Base-by-base conservation (phyloP, 1,140 invertebrate genomes). In the Cepaea nemoralis region DNA sequence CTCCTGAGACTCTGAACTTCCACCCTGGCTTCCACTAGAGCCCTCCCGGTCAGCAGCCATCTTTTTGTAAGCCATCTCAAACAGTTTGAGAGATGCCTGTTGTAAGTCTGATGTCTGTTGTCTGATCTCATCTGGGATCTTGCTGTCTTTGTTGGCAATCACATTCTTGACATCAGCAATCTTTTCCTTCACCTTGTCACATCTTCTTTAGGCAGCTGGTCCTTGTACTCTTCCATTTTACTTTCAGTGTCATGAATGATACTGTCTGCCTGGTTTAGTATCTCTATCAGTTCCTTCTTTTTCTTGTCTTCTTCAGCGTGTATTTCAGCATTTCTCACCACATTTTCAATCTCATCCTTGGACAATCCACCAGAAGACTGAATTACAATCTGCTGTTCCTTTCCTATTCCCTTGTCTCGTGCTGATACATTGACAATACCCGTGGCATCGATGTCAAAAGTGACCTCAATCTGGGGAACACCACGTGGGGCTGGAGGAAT, bases 31-130 rank as follows among this genome's bases (percentile, higher is more conserved):
- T 71, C 82, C 89, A 79, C 82, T 75, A 24, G 80, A 85, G 81
- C 92, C 89, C 89, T 95, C 95, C 59, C 94, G 92, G 85, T 95
- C 95, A 50, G 94, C 93, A 27, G 94, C 94, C 95, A 95, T 95
- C 94, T 99, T 99, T 93, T 99, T 99, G 94, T 99, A 99, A 8
- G 98, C 99, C 94, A 98, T 97, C 93, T 99, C 99, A 92, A 99
- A 99, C 8, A 99, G 93, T 92, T 99, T 99, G 35, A 99, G 92
- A 76, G 98, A 99, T 37, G 96, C 95, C 91, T 99, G 98, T 92
- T 99, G 99, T 82, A 99, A 93, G 83, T 95, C 94, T 84, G 94
- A 94, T 12, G 96, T 97, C 69, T 95, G 94, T 88, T 95, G 95
- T 82, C 96, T 95, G 59, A 99, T 95, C 87, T 95, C 96, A 91